These are phyloP conservation scores for Pempheris klunzingeri DNA, from an alignment of 2,797 vertebrate genomes.

Conservation along the genomic window DNA sequence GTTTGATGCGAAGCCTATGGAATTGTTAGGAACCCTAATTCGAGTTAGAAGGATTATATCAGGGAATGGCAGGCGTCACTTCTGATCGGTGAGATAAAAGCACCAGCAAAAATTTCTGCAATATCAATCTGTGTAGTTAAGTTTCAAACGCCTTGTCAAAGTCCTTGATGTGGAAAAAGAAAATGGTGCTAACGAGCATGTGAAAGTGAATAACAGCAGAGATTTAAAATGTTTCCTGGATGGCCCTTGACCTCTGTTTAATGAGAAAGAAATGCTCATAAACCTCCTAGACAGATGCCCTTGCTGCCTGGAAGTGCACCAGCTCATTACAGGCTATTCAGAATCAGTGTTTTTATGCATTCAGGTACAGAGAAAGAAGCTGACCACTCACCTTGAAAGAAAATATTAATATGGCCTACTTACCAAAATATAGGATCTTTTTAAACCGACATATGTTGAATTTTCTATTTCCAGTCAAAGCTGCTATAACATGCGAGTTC, in stretches of 20 bases:
- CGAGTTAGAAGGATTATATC: constrained; percentile 25
- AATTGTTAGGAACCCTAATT: constrained; percentile 17
- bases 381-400: constrained; percentile 25
- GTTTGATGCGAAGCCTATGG: constrained; percentile 33
- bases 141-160: constrained; percentile 18
- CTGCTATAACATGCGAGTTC: too few species aligned
- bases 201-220: constrained; percentile 36
- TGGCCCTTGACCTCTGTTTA: constrained; percentile 71
- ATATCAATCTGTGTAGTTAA: constrained; percentile 61
- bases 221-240: not conserved
- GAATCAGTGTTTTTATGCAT: constrained; percentile 28
- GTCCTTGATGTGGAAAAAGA: constrained; percentile 62
- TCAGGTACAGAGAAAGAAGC: not conserved
- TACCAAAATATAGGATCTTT: not conserved
- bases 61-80: constrained; percentile 48
- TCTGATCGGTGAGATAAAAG: constrained; percentile 57
- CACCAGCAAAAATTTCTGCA: constrained; percentile 25
- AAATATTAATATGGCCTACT: constrained; percentile 11
- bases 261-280: constrained; percentile 72
- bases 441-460: not conserved
- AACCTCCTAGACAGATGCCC: constrained; percentile 54
- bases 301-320: constrained; percentile 58
- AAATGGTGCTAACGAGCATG: constrained; percentile 75
- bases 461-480: not conserved
- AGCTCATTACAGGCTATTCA: constrained; percentile 62